Evolutionary conservation across 2,797 vertebrate genomes (phyloP).

Genomic region (Buceros bicornis): DNA sequence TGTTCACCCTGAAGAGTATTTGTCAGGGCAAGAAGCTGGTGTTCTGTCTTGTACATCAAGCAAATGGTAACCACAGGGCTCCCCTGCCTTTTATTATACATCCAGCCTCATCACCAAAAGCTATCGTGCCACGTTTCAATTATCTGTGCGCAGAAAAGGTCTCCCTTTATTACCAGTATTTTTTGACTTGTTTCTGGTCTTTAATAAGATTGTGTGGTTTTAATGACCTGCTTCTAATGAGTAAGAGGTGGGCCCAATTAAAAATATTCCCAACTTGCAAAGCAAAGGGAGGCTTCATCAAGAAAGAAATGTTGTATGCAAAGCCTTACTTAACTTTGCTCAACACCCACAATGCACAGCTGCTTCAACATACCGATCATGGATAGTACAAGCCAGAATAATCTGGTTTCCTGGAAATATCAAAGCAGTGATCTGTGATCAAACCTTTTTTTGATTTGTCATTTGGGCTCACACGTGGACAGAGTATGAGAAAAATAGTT

Average conservation of each 20-base stretch:
- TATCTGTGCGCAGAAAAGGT: background rate
- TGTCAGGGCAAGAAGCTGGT: background rate
- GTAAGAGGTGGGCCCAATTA: background rate
- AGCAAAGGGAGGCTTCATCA: background rate
- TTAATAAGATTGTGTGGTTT: background rate
- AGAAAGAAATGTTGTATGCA: background rate
- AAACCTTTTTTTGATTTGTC: background rate
- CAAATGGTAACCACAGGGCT: background rate
- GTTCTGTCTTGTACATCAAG: background rate
- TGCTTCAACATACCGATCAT: background rate
- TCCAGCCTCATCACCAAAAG: background rate
- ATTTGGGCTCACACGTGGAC: background rate
- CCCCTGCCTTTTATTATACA: background rate
- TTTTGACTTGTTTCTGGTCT: background rate
- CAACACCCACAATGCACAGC: background rate
- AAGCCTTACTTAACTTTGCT: background rate
- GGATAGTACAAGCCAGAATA: background rate
- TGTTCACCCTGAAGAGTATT: background rate
- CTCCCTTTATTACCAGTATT: background rate
- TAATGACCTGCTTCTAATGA: slow-evolving; percentile 13
- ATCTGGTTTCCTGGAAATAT: background rate
- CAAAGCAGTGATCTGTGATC: background rate
- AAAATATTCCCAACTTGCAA: background rate
- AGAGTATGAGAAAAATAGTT: background rate
- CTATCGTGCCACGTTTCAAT: slow-evolving; percentile 8